Conservation (phyloP, 2,113 vertebrate genomes). For the Bostrychus sinensis region DNA sequence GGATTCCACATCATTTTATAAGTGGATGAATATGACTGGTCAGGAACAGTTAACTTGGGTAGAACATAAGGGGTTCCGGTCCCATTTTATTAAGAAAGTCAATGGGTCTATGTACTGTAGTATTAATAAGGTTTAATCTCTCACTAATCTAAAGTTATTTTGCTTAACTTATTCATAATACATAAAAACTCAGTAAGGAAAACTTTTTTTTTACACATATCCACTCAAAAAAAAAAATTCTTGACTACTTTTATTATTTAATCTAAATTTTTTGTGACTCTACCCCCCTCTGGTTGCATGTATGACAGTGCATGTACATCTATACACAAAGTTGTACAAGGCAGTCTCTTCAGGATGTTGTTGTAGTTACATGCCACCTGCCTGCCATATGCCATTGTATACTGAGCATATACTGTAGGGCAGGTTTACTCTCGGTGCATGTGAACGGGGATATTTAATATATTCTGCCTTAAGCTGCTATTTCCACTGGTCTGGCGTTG, state of each 20-base stretch:
- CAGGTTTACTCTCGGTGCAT: slow-evolving; percentile 48
- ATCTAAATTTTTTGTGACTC: not conserved
- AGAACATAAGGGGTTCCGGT: too few species aligned
- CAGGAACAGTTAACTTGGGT: too few species aligned
- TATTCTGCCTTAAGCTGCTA: slow-evolving; percentile 36
- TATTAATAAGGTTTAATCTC: too few species aligned
- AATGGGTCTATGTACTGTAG: too few species aligned
- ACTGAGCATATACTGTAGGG: slow-evolving; percentile 9
- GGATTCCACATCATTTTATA: too few species aligned
- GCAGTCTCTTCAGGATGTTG: slow-evolving; percentile 34
- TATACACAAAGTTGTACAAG: slow-evolving; percentile 22
- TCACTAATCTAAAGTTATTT: too few species aligned
- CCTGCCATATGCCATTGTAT: slow-evolving; percentile 44
- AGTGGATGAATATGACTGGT: too few species aligned
- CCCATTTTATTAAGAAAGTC: too few species aligned
- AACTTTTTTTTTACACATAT: too few species aligned
- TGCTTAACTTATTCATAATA: too few species aligned
- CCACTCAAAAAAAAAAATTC: too few species aligned
- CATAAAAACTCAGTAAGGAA: too few species aligned
- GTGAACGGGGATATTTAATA: slow-evolving; percentile 7
- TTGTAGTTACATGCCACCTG: slow-evolving; percentile 52
- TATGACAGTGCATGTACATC: not conserved
- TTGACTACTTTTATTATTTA: not conserved
- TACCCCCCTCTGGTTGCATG: slow-evolving; percentile 4
- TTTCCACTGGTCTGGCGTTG: slow-evolving; percentile 68